Base-by-base conservation (phyloP, 2,888 invertebrate species). In the Drosophila fulvimacula region DNA sequence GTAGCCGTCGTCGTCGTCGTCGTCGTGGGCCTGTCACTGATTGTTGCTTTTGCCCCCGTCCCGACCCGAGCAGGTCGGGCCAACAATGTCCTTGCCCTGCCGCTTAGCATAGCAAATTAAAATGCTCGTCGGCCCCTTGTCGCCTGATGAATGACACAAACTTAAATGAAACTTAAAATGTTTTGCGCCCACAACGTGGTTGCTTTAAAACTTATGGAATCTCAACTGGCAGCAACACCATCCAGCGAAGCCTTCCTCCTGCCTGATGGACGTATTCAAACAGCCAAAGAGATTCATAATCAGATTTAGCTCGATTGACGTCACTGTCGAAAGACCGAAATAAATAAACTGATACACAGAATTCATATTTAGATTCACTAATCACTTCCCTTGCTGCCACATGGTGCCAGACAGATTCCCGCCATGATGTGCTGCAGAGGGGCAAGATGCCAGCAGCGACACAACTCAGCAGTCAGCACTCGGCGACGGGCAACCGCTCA, bases 101-200 rank as follows among this genome's bases (percentile, higher is more conserved):
- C 70, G 70, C 55, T 61, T 66, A 73, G 70, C 61, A 83, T 77
- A 71, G 60, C 74, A 87, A 84, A 84, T 87, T 81, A 81, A 81
- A 81, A 79, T 69, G 79, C 67, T 71, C 49, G 49, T 34, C 32
- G 34, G 21, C 36, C 51, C 58, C 73, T 58, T 62, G 64, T 17
- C 63, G 59, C 58, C 60, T 67, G 70, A 62, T 62, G 44, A 76
- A 59, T 63, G 58, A 46, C 55, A 38, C 55, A 52, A 80, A 80
- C 59, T 71, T 70, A 68, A 78, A 63, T 58, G 73, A 67, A 83
- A 81, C 85, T 81, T 81, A 56, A 79, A 84, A 78, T 67, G 38
- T 19, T 53, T n/a, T 52, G 36, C 30, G 36, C 21, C 51, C 51
- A 67, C 64, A 64, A 24, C 67, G 48, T 13, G 58, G 17, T 11